Percentiles rank a stretch among this genome's conserved stretches.
These are phyloP conservation scores for Zootoca vivipara DNA, from an alignment of 2,113 vertebrate species.

Conservation along the genomic window DNA sequence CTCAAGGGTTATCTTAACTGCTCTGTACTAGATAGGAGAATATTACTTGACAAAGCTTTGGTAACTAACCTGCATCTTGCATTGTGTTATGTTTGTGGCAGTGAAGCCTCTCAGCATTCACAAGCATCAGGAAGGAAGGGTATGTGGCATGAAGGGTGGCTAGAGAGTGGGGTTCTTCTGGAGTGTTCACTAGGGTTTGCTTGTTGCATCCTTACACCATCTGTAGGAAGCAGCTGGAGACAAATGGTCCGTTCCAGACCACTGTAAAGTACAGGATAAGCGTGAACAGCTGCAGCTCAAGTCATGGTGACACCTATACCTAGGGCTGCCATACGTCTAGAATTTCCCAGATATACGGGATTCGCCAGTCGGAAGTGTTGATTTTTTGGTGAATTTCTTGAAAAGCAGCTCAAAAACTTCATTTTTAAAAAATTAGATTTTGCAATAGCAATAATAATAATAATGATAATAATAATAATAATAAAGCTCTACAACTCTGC, in stretches of 20 bases:
- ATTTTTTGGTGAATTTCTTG: no score
- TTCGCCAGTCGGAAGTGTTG: no score
- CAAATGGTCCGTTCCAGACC: background rate
- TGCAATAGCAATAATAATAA: no score
- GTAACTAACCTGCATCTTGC: background rate
- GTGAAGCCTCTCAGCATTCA: background rate
- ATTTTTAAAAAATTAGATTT: no score
- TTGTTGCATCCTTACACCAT: background rate
- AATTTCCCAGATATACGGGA: no score
- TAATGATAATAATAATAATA: no score
- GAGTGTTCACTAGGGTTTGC: no score
- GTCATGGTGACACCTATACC: background rate
- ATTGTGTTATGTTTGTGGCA: background rate
- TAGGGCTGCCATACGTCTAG: background rate
- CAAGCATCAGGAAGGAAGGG: background rate
- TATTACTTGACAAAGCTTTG: background rate
- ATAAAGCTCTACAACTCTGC: no score
- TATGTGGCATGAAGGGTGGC: background rate
- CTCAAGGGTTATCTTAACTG: background rate
- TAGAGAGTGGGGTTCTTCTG: no score
- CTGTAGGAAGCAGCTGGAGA: background rate
- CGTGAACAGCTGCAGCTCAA: slow-evolving; percentile 11
- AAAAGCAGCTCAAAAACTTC: no score
- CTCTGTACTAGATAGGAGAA: background rate
- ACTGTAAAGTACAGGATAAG: slow-evolving; percentile 10